Conservation (phyloP, 2,797 vertebrate species). For the Tenualosa ilisha region DNA sequence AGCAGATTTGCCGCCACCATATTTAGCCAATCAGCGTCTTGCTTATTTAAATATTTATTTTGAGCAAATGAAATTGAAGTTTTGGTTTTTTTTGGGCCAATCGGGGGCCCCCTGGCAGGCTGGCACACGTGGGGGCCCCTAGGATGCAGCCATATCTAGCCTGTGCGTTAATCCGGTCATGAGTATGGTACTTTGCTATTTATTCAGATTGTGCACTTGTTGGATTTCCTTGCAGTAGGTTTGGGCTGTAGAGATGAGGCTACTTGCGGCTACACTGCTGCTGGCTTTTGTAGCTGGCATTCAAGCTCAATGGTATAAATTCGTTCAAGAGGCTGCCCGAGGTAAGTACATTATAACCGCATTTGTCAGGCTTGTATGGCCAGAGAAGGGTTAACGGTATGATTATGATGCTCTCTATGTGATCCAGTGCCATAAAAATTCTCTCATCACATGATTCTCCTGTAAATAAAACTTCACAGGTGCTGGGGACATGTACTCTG, state of each 20-base stretch:
- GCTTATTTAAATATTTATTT: too few relatives aligned
- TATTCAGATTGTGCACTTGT: neutral
- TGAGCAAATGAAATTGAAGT: too few relatives aligned
- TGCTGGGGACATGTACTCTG: slow-evolving; percentile 26
- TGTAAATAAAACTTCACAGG: slow-evolving; percentile 3
- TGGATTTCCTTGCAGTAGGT: neutral
- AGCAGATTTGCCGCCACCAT: too few relatives aligned
- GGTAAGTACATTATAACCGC: neutral
- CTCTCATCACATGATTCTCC: too few relatives aligned
- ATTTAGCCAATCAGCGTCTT: too few relatives aligned
- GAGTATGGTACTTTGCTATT: too few relatives aligned
- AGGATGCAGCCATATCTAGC: too few relatives aligned
- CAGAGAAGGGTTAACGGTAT: neutral
- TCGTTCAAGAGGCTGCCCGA: neutral
- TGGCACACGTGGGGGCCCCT: too few relatives aligned
- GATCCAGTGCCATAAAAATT: too few relatives aligned
- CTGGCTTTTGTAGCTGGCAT: slow-evolving; percentile 31
- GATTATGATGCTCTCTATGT: neutral
- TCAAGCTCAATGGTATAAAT: slow-evolving; percentile 42
- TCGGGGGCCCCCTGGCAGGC: too few relatives aligned
- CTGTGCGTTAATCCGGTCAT: too few relatives aligned
- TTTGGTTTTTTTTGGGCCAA: too few relatives aligned
- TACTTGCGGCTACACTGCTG: slow-evolving; percentile 42
- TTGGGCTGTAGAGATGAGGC: slow-evolving; percentile 43
- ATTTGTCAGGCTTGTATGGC: neutral